A percentile compares a stretch with the other conserved stretches of the same genome.
These are phyloP conservation scores for Nymphicus hollandicus DNA, from an alignment of 2,113 vertebrate genomes.

Conservation along the genomic window DNA sequence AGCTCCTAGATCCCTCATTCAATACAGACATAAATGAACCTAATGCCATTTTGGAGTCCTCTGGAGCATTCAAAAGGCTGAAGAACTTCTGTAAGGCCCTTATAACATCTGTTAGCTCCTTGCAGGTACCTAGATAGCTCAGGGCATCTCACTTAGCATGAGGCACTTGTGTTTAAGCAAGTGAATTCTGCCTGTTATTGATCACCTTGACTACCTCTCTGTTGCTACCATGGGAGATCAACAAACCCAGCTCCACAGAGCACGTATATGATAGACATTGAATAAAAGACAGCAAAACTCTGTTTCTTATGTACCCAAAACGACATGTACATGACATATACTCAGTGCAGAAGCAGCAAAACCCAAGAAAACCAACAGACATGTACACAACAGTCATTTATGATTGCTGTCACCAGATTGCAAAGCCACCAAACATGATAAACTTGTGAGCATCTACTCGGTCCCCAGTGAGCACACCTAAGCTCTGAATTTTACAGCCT, in stretches of 20 bases:
- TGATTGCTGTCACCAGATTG: not conserved
- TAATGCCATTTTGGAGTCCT: not conserved
- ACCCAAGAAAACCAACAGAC: not conserved
- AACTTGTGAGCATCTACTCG: not conserved
- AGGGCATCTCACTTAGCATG: not conserved
- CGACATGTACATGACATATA: constrained; percentile 10
- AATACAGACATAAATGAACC: not conserved
- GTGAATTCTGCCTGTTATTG: not conserved
- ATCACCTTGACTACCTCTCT: not conserved
- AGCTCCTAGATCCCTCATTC: not conserved
- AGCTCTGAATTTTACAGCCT: not conserved
- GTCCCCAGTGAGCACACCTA: not conserved
- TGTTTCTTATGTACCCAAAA: not conserved
- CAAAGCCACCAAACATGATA: not conserved
- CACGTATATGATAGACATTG: not conserved
- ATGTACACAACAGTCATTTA: not conserved
- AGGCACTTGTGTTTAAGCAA: not conserved
- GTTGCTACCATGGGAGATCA: not conserved
- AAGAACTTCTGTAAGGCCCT: not conserved
- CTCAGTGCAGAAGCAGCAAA: constrained; percentile 19
- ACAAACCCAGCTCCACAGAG: not conserved
- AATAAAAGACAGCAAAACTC: not conserved
- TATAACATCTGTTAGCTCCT: not conserved
- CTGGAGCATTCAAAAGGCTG: not conserved
- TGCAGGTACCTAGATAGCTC: not conserved